Conservation (phyloP, 2,888 invertebrate species). For the Hylaea fasciaria region DNA sequence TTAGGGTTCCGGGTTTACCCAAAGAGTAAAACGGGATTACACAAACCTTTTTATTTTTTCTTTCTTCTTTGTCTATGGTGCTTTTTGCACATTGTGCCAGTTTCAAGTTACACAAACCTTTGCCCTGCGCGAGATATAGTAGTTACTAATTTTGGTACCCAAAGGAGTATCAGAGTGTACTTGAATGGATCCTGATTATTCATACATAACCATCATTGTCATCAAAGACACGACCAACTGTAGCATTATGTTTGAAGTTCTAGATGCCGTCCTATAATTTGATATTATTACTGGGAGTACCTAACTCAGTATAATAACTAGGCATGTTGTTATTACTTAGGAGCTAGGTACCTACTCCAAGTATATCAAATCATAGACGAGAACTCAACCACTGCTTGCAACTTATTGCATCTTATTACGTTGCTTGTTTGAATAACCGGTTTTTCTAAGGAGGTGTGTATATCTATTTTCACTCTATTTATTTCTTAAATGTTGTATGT, state of each 20-base stretch:
- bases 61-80: no score
- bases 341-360: no score
- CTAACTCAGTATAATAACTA: no score
- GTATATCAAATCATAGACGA: constrained; percentile 18
- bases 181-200: no score
- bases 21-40: no score
- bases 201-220: background rate
- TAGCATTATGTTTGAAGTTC: background rate
- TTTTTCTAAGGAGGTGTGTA: constrained; percentile 27
- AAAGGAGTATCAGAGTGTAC: no score
- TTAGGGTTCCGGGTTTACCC: no score
- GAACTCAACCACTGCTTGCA: constrained; percentile 24
- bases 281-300: no score
- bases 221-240: background rate
- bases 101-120: no score
- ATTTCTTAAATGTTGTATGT: background rate
- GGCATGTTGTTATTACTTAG: constrained; percentile 9
- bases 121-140: no score
- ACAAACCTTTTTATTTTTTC: no score
- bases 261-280: constrained; percentile 6
- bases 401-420: constrained; percentile 21
- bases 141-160: no score
- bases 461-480: background rate
- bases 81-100: background rate
- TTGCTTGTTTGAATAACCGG: constrained; percentile 26